Conservation (phyloP, 2,888 invertebrate species). For the Scelioninae gen. 1 region DNA sequence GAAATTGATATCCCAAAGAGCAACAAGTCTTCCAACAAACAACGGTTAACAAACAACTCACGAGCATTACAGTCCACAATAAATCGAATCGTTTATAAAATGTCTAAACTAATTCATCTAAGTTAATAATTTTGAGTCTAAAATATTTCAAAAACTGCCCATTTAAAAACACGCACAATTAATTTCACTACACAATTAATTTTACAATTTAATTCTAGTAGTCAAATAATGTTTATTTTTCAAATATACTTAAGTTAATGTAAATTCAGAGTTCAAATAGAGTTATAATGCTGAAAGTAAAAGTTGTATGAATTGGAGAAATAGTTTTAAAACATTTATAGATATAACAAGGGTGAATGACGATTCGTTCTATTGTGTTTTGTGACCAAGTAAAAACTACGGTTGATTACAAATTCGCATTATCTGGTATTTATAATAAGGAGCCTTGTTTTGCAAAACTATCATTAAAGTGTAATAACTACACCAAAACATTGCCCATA, state of each 20-base stretch:
- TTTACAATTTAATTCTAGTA: too few relatives aligned
- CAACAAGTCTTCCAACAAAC: conserved; percentile 71
- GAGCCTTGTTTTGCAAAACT: conserved; percentile 50
- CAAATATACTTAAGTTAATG: too few relatives aligned
- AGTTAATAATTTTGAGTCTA: neutral
- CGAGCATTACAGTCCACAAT: conserved; percentile 64
- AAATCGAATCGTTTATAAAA: conserved; percentile 48
- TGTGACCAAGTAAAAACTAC: conserved; percentile 53
- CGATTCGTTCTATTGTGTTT: conserved; percentile 62
- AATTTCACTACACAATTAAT: too few relatives aligned
- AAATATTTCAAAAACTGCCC: neutral
- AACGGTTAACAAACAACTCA: conserved; percentile 72
- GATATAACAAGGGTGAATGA: conserved; percentile 10
- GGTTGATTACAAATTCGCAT: conserved; percentile 55
- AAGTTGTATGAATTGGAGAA: too few relatives aligned
- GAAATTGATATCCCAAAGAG: conserved; percentile 65
- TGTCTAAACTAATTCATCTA: neutral
- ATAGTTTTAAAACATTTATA: too few relatives aligned
- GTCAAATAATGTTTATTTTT: too few relatives aligned
- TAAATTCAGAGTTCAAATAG: too few relatives aligned
- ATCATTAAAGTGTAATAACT: conserved; percentile 54
- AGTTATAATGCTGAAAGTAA: too few relatives aligned
- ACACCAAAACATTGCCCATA: conserved; percentile 65
- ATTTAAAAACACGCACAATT: too few relatives aligned
- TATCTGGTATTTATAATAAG: conserved; percentile 48